Evolutionary conservation across 2,113 vertebrate genomes (phyloP).

Genomic region (Crotalus helleri): DNA sequence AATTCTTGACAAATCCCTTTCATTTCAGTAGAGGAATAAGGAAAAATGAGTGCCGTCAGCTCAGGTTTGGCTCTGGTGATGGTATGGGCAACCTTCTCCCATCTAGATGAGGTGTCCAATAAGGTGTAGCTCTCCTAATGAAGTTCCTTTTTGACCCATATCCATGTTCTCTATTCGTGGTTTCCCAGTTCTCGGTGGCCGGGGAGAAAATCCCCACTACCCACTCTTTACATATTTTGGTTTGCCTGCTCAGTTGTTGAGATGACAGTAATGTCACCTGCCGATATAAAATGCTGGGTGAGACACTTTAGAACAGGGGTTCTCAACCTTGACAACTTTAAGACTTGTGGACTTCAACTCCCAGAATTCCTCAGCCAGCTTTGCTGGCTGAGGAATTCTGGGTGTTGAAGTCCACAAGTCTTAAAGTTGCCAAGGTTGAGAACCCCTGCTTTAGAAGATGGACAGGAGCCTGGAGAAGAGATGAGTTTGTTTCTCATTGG

Average conservation of each 20-base stretch:
- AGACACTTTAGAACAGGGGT: background rate
- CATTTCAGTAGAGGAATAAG: background rate
- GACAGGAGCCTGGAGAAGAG: background rate
- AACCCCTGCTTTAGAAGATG: background rate
- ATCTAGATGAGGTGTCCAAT: background rate
- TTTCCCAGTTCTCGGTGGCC: background rate
- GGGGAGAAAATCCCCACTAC: background rate
- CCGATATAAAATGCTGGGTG: background rate
- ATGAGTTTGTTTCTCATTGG: background rate
- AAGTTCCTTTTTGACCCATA: background rate
- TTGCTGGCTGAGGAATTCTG: too few relatives aligned
- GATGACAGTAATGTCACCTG: too few relatives aligned
- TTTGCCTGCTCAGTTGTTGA: accelerated
- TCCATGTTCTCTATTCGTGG: background rate
- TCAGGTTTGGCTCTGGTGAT: background rate
- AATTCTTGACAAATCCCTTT: background rate
- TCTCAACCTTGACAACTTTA: too few relatives aligned
- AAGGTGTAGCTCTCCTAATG: background rate
- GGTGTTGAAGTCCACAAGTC: too few relatives aligned
- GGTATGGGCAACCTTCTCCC: background rate
- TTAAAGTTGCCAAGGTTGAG: too few relatives aligned
- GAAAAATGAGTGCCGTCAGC: background rate
- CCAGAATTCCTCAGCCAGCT: too few relatives aligned
- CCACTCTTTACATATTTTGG: background rate
- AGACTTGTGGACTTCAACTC: too few relatives aligned